Evolutionary conservation across 2,888 invertebrate species (phyloP), one percentile per base, ranked within the genome.

Genomic region (Lobophora halterata): DNA sequence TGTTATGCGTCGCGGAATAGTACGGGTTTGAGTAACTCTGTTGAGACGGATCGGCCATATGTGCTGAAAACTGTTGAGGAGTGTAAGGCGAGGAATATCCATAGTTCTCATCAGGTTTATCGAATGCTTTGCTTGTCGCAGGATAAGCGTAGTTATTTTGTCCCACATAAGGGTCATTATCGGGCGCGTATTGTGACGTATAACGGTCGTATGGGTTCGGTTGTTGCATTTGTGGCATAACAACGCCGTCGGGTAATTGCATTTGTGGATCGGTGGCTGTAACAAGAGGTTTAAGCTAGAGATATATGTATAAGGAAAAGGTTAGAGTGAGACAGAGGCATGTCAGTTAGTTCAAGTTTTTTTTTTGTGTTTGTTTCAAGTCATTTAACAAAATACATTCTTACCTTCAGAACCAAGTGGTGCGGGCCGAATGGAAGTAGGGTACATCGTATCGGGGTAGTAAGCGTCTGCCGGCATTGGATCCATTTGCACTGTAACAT

Each of bases 381-480:
- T 2, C 11, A 6, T n/a, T n/a, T 6, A 3, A 12, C 21, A 27
- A 50, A 11, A 45, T 38, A n/a, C n/a, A n/a, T n/a, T n/a, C n/a
- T 53, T 71, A 87, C 85, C 89, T 85, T 94, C 94, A 1, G 93
- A 93, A 2, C 94, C 94, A 2, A 94, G 85, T 0, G 93, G 93
- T 19, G 92, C 88, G 0, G 94, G 94, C 24, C 93, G 79, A 2
- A 93, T 85, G 1, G 90, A 89, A 0, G 92, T 91, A 0, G 92
- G 89, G 53, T 89, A 89, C 26, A 88, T 79, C 11, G 83, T 74
- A 33, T 87, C 85, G 3, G 86, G 82, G 40, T 83, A 85, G 46
- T 80, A 80, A 0, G 69, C 43, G 16, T 86, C 83, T 3, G 71
- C 38, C 1, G 79, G 62, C 35, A 75, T 40, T 0, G 61, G 51